A percentile compares a stretch with the other conserved stretches of the same genome.
Evolutionary conservation across 2,797 vertebrate species (phyloP).

Genomic region (Chaenodraco wilsoni): DNA sequence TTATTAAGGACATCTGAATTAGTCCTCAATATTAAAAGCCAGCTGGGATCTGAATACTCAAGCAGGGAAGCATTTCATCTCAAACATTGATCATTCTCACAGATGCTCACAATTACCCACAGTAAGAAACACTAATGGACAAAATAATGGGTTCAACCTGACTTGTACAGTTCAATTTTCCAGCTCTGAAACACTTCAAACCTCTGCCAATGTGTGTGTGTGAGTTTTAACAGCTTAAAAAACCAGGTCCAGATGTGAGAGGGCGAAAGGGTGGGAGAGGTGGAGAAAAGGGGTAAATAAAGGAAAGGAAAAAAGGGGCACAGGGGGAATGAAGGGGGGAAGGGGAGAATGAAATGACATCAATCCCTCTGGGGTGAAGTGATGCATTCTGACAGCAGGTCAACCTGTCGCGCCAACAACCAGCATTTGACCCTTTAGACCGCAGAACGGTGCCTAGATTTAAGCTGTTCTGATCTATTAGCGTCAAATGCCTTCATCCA

Average conservation of each 20-base stretch:
- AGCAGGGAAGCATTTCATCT: conserved; percentile 13
- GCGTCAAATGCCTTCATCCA: conserved; percentile 5
- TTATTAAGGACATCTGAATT: no score
- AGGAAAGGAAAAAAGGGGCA: background rate
- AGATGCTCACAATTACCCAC: conserved; percentile 43
- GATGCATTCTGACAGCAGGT: conserved; percentile 62
- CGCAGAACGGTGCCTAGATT: background rate
- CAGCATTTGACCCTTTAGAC: conserved; percentile 39
- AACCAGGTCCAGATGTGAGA: conserved; percentile 58
- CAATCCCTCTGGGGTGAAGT: conserved; percentile 18
- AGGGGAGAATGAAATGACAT: background rate
- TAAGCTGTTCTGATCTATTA: conserved; percentile 13
- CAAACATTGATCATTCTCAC: conserved; percentile 1
- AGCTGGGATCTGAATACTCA: background rate
- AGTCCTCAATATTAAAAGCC: no score
- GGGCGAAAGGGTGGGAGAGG: background rate
- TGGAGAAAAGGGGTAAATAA: background rate
- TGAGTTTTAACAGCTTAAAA: conserved; percentile 24
- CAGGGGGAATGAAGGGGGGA: background rate
- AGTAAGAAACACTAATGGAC: conserved; percentile 31
- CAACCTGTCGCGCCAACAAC: conserved; percentile 22
- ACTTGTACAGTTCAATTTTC: conserved; percentile 25
- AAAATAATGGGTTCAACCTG: conserved; percentile 32
- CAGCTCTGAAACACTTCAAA: conserved; percentile 21
- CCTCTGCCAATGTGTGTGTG: background rate